Conservation (phyloP, 2,113 vertebrate species). For the Pluvialis apricaria region DNA sequence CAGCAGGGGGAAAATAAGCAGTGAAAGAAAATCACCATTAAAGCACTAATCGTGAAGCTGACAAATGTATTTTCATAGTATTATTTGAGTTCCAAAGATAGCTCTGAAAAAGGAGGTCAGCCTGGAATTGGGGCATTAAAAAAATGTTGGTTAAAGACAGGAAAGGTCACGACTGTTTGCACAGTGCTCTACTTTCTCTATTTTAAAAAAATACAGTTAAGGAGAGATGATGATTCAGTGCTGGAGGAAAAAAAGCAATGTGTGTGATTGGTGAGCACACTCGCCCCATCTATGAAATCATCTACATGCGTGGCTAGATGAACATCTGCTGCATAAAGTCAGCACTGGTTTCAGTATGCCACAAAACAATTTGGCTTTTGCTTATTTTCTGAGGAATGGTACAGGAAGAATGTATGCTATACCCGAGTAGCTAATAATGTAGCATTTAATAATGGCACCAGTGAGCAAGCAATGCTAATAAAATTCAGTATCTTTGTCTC, state of each 20-base stretch:
- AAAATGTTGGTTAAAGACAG: slow-evolving; percentile 47
- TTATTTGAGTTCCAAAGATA: slow-evolving; percentile 49
- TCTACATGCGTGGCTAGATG: slow-evolving; percentile 60
- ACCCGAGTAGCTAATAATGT: slow-evolving; percentile 51
- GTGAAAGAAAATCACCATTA: slow-evolving; percentile 19
- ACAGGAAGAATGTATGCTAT: slow-evolving; percentile 29
- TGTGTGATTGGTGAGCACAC: slow-evolving; percentile 45
- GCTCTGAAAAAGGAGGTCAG: slow-evolving; percentile 49
- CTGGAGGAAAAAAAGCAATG: neutral
- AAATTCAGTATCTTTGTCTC: slow-evolving; percentile 58
- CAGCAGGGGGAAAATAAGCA: slow-evolving; percentile 7
- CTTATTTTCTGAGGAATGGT: slow-evolving; percentile 33
- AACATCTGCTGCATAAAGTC: slow-evolving; percentile 68
- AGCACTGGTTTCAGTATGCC: slow-evolving; percentile 45
- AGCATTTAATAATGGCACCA: slow-evolving; percentile 62
- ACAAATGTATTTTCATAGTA: slow-evolving; percentile 43
- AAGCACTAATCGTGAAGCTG: slow-evolving; percentile 1
- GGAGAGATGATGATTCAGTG: slow-evolving; percentile 63
- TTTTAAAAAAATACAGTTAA: slow-evolving; percentile 13
- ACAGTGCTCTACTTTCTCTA: slow-evolving; percentile 57
- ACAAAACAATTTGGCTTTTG: slow-evolving; percentile 52
- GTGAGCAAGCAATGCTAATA: slow-evolving; percentile 59
- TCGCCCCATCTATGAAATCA: slow-evolving; percentile 65
- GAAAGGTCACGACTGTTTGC: slow-evolving; percentile 59
- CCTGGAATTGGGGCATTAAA: slow-evolving; percentile 46